Evolutionary conservation across 2,797 vertebrate species (phyloP).

Genomic region (Nasua narica): DNA sequence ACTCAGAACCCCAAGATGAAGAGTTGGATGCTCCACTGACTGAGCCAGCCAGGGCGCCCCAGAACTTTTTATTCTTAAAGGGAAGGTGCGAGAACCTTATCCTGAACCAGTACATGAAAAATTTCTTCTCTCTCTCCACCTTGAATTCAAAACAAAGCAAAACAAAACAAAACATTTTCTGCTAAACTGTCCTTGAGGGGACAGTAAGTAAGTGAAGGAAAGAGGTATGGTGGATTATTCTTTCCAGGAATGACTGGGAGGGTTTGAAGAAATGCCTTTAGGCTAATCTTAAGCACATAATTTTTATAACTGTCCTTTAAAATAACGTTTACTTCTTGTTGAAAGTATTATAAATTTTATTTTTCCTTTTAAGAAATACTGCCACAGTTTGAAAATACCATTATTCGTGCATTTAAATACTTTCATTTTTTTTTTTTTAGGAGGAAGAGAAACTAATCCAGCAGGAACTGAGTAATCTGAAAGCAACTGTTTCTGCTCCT

Average conservation of each 20-base stretch:
- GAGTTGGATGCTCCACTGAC: neutral
- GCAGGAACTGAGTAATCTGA: constrained; percentile 91
- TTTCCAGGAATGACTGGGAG: neutral
- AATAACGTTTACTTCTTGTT: neutral
- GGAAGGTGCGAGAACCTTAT: neutral
- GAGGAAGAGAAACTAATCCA: constrained; percentile 97
- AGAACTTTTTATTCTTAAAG: neutral
- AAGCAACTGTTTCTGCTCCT: constrained; percentile 94
- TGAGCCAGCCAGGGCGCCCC: neutral
- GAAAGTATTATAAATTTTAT: neutral
- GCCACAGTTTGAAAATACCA: neutral
- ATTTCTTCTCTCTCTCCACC: neutral
- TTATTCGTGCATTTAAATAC: neutral
- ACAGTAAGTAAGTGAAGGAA: neutral
- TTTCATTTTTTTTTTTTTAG: constrained; percentile 81
- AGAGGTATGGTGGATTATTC: neutral
- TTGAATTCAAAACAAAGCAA: neutral
- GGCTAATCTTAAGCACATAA: neutral
- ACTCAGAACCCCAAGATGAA: neutral
- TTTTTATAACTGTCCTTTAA: constrained; percentile 1
- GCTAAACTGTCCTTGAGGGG: neutral
- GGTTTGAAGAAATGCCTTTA: neutral
- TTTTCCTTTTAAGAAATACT: neutral
- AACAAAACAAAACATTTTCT: neutral
- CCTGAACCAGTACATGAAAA: neutral